phyloP scores from a whole-genome alignment of 2,888 invertebrate genomes.

The Deilephila elpenor region DNA sequence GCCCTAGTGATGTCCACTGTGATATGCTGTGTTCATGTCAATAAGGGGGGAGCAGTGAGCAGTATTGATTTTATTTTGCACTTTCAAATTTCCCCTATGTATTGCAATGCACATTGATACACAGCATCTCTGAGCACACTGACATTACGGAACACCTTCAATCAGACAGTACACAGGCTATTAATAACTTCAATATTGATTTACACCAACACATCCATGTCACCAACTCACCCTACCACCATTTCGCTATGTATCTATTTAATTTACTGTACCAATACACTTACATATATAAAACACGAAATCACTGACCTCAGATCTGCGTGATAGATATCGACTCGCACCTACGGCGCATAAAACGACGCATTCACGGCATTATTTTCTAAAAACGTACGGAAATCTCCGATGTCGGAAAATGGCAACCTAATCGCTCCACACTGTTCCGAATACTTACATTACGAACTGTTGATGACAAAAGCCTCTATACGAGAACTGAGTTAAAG shows the following conservation, averaged over 20 bases:
- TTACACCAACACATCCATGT: constrained; percentile 23
- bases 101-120: neutral
- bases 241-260: constrained; percentile 16
- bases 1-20: neutral
- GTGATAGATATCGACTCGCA: constrained; percentile 23
- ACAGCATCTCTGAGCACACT: neutral
- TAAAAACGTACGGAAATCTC: constrained; percentile 5
- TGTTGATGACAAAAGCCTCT: constrained; percentile 41
- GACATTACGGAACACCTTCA: neutral
- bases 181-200: constrained; percentile 27
- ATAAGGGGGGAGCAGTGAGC: neutral
- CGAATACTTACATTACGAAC: constrained; percentile 40
- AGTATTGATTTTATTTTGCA: constrained; percentile 11
- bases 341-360: constrained; percentile 17
- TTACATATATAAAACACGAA: constrained; percentile 23
- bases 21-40: neutral
- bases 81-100: neutral
- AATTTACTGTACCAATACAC: constrained; percentile 11
- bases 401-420: constrained; percentile 39
- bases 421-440: constrained; percentile 43
- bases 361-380: constrained; percentile 11
- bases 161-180: neutral
- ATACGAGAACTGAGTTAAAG: constrained; percentile 52
- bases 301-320: constrained; percentile 28
- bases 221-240: constrained; percentile 22